phyloP scores from a whole-genome alignment of 2,888 invertebrate species.

The Microplitis manilae region DNA sequence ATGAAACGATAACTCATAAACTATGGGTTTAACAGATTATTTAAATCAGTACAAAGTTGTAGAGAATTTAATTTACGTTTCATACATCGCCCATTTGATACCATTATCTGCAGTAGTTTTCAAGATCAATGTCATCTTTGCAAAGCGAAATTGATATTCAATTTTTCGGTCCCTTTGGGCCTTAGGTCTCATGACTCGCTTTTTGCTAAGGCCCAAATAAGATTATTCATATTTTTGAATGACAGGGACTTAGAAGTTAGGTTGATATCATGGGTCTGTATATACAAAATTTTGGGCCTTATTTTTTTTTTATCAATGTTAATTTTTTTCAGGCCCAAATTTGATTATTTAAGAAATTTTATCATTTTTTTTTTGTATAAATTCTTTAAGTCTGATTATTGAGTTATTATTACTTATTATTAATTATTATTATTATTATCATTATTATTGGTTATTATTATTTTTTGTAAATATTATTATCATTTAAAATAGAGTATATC shows the following conservation, averaged over 20 bases:
- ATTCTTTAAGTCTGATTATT: background rate
- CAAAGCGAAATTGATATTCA: no score
- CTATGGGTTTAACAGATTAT: background rate
- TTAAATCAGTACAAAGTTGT: background rate
- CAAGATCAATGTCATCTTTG: no score
- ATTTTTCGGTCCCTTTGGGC: background rate
- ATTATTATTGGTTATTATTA: background rate
- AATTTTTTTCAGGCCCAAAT: no score
- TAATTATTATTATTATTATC: background rate
- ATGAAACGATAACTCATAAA: background rate
- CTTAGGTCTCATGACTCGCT: background rate
- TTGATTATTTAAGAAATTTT: no score
- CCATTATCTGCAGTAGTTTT: no score
- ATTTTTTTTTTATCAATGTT: background rate
- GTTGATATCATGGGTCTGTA: background rate
- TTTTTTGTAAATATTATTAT: slow-evolving; percentile 1
- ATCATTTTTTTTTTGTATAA: background rate
- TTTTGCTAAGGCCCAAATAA: background rate
- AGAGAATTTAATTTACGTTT: background rate
- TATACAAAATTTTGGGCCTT: background rate
- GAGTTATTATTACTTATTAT: background rate
- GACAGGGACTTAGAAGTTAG: background rate
- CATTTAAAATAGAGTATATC: background rate
- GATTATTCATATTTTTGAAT: background rate
- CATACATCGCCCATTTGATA: background rate